phyloP scores from a whole-genome alignment of 1,140 invertebrate species.

The Cotesia vestalis region DNA sequence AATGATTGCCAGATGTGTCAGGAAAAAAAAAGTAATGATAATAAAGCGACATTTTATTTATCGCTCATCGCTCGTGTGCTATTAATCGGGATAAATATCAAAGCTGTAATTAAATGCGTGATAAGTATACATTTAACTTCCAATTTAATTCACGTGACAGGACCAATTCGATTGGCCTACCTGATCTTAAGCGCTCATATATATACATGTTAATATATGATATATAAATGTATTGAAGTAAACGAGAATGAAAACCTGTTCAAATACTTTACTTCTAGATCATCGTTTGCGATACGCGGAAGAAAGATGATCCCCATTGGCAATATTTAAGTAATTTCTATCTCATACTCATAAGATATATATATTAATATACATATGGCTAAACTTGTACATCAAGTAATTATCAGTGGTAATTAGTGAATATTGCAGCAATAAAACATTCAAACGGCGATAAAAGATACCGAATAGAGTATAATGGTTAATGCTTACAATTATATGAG shows the following conservation, averaged over 20 bases:
- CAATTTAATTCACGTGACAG: constrained; percentile 32
- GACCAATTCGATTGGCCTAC: neutral
- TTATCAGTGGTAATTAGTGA: neutral
- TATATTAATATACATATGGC: too few species aligned
- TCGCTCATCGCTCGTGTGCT: constrained; percentile 17
- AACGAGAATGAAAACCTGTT: constrained; percentile 29
- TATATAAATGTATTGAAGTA: constrained; percentile 6
- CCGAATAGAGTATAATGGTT: too few species aligned
- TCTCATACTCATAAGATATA: neutral
- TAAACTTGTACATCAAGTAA: neutral
- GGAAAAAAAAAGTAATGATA: constrained; percentile 6
- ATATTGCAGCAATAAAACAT: too few species aligned
- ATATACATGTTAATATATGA: neutral
- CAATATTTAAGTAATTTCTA: neutral
- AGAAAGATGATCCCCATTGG: constrained; percentile 1
- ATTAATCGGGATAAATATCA: constrained; percentile 32
- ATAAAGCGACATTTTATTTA: constrained; percentile 25
- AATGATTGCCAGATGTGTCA: constrained; percentile 28
- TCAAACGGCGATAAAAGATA: too few species aligned
- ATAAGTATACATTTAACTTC: constrained; percentile 31
- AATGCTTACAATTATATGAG: too few species aligned
- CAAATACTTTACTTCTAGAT: neutral
- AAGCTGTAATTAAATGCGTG: constrained; percentile 35
- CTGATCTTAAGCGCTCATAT: constrained; percentile 22
- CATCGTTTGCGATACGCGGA: constrained; percentile 13